These are phyloP conservation scores for Rhinatrema bivittatum DNA, from an alignment of 2,797 vertebrate species.

Conservation along the genomic window DNA sequence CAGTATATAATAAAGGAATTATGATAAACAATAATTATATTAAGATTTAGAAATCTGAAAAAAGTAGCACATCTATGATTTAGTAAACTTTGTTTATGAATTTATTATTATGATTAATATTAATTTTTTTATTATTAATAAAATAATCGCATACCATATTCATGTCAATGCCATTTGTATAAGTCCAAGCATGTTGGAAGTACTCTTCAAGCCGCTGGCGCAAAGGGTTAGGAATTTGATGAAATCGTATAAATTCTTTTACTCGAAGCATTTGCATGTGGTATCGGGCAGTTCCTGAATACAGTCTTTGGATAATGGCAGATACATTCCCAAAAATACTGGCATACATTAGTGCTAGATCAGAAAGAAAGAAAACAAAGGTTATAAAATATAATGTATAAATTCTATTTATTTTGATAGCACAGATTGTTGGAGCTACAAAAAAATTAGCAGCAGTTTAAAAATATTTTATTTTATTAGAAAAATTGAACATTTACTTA, in stretches of 20 bases:
- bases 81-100: neutral
- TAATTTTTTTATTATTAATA: neutral
- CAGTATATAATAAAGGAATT: too few species aligned
- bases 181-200: slow-evolving; percentile 96
- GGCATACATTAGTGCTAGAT: slow-evolving; percentile 94
- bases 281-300: slow-evolving; percentile 93
- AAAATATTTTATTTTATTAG: too few species aligned
- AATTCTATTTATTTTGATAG: too few species aligned
- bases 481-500: too few species aligned
- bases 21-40: too few species aligned
- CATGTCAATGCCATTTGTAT: slow-evolving; percentile 98
- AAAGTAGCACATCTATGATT: too few species aligned
- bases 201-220: slow-evolving; percentile 94
- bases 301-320: slow-evolving; percentile 97
- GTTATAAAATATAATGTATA: slow-evolving; percentile 22
- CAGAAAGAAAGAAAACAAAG: slow-evolving; percentile 36
- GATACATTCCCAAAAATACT: slow-evolving; percentile 98
- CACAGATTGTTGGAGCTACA: too few species aligned
- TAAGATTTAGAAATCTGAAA: too few species aligned
- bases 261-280: slow-evolving; percentile 97
- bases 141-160: slow-evolving; percentile 84
- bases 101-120: slow-evolving; percentile 19
- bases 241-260: slow-evolving; percentile 97
- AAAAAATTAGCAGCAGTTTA: too few species aligned
- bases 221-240: slow-evolving; percentile 95